Base-by-base conservation (phyloP, 2,113 vertebrate genomes). In the Centropus unirufus region DNA sequence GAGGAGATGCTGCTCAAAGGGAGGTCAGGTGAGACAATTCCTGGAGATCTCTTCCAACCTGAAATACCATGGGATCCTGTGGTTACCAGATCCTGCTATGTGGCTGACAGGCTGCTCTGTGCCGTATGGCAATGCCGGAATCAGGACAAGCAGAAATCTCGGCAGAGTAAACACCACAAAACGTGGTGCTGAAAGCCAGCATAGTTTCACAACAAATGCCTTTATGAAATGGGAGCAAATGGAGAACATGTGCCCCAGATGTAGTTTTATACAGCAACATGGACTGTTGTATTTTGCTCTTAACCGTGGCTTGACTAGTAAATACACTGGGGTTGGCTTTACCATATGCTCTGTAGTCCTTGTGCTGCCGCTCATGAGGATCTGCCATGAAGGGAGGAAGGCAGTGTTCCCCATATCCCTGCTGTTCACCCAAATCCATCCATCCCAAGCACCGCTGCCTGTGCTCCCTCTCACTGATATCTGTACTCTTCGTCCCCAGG, bases 401-500 rank as follows among this genome's bases (percentile, higher is more conserved):
- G 54, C 32, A n/a, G n/a, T 21, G 2, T 29, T 49, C 26, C 64
- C 36, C 2, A 0, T 4, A 34, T 24, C n/a, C 73, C 51, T 2
- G 0, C 5, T 16, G 1, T 12, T 67, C 19, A 52, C 9, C 46
- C 1, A 0, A 36, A 30, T 27, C 32, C 47, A 4, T 14, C 5
- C 15, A 17, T 20, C 15, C 10, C 30, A 13, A 2, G 10, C 46
- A 5, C 3, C 22, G 3, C 9, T 0, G 1, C 57, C 0, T 6
- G 27, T 2, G 62, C 26, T 64, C 73, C 52, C 49, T 32, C 68
- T 61, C 74, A 44, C 86, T 88, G 69, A 78, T 0, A 4, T 4
- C 55, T 14, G 11, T 74, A 67, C 66, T 96, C 84, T 90, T 81
- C 89, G 93, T 72, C 87, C 96, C 58, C 95, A 99, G 99, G 98